A percentile compares a stretch with the other conserved stretches of the same genome.
Evolutionary conservation across 2,113 vertebrate genomes (phyloP).

Genomic region (Balaenoptera acutorostrata): DNA sequence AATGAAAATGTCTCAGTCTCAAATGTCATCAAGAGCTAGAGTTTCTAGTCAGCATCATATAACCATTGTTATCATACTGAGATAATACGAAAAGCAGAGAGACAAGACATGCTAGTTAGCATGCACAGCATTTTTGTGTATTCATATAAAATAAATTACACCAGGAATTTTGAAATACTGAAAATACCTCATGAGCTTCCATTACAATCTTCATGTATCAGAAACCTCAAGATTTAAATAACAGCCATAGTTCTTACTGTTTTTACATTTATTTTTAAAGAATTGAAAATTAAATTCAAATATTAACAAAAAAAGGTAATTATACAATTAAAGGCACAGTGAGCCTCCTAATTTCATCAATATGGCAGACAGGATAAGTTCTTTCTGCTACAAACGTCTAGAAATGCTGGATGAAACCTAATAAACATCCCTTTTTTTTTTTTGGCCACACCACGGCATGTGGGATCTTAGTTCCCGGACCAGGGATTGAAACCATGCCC

Average conservation of each 20-base stretch:
- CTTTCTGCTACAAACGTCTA: background rate
- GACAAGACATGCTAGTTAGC: background rate
- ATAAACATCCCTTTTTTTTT: background rate
- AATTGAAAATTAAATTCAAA: background rate
- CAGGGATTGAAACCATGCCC: background rate
- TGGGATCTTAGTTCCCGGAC: background rate
- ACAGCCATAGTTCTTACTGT: background rate
- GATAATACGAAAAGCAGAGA: background rate
- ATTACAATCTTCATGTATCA: background rate
- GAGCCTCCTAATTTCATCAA: background rate
- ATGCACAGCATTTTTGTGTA: background rate
- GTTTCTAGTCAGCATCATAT: background rate
- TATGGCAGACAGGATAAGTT: background rate
- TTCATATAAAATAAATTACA: background rate
- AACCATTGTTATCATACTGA: background rate
- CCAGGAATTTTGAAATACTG: background rate
- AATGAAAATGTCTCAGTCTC: background rate
- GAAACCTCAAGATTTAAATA: slow-evolving; percentile 1
- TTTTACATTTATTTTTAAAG: background rate
- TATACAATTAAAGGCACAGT: background rate
- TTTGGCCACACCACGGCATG: background rate
- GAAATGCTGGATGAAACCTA: background rate
- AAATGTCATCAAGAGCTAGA: background rate
- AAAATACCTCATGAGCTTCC: background rate
- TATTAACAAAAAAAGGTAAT: background rate